Evolutionary conservation across 2,113 vertebrate genomes (phyloP), one percentile per base, ranked within the genome.

Genomic region (Eubucco bourcierii): DNA sequence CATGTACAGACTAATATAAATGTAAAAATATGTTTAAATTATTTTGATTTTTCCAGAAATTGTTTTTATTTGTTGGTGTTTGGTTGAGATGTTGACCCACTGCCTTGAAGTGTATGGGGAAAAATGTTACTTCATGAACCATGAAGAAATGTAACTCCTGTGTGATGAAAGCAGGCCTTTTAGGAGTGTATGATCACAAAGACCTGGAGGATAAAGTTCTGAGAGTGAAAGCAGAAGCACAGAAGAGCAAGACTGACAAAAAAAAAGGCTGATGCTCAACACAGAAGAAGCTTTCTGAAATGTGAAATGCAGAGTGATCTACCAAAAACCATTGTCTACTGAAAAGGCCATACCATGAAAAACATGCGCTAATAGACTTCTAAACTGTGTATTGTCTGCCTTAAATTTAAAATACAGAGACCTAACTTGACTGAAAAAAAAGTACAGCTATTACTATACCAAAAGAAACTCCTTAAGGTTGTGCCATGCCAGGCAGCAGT

Each of bases 401-500:
- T 94, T 95, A 94, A 82, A 37, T 81, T 11, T 87, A 16, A 87
- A 88, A 56, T 80, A 58, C n/a, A 50, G 64, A 87, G 21, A 63
- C 39, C 27, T 55, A 65, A 81, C 27, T 52, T 76, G 46, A 21
- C 34, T 76, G 75, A 78, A 84, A 90, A 90, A 66, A 70, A n/a
- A n/a, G n/a, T 29, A 18, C n/a, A 55, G 31, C 23, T 72, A 70
- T 79, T 86, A 14, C 17, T 71, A 56, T 41, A 77, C 52, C 71
- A 84, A 80, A 90, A 74, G n/a, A 92, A 95, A 50, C 41, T 82
- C n/a, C 33, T 59, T 55, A 50, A 56, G 28, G 20, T 75, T 75
- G 29, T 79, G 72, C 67, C 61, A 8, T 76, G 55, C 63, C 53
- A 68, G 70, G 79, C 24, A 59, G 31, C 63, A 81, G 9, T 84